These are phyloP conservation scores for Cosmopolites sordidus DNA, from an alignment of 2,888 invertebrate species.

Conservation along the genomic window DNA sequence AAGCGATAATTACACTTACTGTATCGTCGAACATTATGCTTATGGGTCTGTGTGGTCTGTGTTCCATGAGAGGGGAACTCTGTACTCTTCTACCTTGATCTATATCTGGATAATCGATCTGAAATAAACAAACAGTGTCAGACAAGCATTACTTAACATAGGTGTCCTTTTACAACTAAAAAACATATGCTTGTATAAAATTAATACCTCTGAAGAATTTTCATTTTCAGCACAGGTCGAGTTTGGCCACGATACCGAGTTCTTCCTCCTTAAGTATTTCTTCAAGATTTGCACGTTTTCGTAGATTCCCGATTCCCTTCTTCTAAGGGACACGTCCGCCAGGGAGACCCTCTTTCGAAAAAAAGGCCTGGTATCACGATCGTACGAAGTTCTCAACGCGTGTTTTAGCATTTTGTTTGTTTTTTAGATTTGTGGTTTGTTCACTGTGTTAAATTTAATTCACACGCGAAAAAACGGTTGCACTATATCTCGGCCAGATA, in stretches of 20 bases:
- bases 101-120: constrained; percentile 70
- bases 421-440: too few species aligned
- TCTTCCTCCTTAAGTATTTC: constrained; percentile 36
- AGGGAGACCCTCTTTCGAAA: constrained; percentile 35
- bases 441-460: too few species aligned
- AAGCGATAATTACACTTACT: constrained; percentile 37
- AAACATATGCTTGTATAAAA: not conserved
- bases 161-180: too few species aligned
- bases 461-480: too few species aligned
- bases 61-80: constrained; percentile 46
- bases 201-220: constrained; percentile 15
- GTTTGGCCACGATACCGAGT: constrained; percentile 45
- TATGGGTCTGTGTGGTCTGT: constrained; percentile 42
- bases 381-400: constrained; percentile 39
- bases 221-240: constrained; percentile 17
- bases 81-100: constrained; percentile 44
- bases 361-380: constrained; percentile 33
- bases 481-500: too few species aligned
- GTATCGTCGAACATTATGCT: constrained; percentile 47
- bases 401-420: constrained; percentile 44
- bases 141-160: too few species aligned
- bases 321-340: constrained; percentile 26
- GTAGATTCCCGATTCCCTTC: constrained; percentile 32
- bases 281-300: constrained; percentile 31
- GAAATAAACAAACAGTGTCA: constrained; percentile 43